These are phyloP conservation scores for Microplitis mediator DNA, from an alignment of 1,140 invertebrate genomes.

Conservation along the genomic window DNA sequence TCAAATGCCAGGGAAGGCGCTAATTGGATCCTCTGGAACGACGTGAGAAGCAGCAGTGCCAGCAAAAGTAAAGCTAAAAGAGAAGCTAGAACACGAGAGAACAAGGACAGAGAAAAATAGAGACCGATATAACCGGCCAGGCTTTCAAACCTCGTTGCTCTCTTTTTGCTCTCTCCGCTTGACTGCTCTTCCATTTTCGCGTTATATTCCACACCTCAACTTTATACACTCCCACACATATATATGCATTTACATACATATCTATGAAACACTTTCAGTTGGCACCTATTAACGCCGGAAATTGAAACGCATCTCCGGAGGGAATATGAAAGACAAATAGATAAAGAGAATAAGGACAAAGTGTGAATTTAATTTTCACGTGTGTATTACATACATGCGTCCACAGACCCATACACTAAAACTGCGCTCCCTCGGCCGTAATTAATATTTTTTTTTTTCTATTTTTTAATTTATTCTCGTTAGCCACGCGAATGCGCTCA, in stretches of 20 bases:
- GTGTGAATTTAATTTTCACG: too few relatives aligned
- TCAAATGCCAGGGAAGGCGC: constrained; percentile 20
- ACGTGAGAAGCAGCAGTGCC: background rate
- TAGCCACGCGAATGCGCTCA: constrained; percentile 3
- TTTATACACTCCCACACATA: background rate
- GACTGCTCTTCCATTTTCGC: constrained; percentile 4
- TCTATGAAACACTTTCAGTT: background rate
- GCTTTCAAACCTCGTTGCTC: constrained; percentile 8
- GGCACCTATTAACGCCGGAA: constrained; percentile 17
- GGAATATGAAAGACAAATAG: background rate
- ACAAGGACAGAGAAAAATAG: background rate
- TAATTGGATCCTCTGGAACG: constrained; percentile 27
- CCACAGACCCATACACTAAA: background rate
- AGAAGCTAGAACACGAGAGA: background rate
- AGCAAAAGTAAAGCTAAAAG: background rate
- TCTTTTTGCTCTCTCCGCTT: background rate
- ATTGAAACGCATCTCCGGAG: constrained; percentile 18
- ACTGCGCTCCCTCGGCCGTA: background rate
- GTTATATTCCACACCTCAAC: constrained; percentile 2
- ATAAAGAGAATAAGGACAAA: background rate
- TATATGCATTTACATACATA: background rate
- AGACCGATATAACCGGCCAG: background rate
- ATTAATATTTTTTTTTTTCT: background rate
- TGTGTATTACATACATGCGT: too few relatives aligned
- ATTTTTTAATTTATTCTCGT: constrained; percentile 1